Base-by-base conservation (phyloP, 2,888 invertebrate genomes). In the Dryococelus australis region DNA sequence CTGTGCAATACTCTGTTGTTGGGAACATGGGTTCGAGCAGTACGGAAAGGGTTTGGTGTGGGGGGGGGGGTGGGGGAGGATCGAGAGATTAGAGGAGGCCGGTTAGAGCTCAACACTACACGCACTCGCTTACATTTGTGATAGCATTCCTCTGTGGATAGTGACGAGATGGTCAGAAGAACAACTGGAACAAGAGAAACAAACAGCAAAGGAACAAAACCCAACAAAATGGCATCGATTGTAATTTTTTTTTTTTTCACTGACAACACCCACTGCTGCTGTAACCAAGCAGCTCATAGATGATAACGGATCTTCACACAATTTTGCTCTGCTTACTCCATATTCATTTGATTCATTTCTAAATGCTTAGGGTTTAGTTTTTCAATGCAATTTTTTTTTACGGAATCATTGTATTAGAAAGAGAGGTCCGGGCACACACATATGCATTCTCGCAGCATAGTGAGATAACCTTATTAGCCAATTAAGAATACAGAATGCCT, bases 111-210 rank as follows among this genome's bases (percentile, higher is more conserved):
- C 83, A 13, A 24, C 83, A 83, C 16, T 8, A 35, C 83, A 83
- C 35, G 43, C 83, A 83, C 43, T 83, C 83, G 83, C 83, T 83
- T 83, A 83, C 83, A 83, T 83, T 83, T 83, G 43, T 83, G 83
- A 43, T 83, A 88, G 88, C 89, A 89, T 87, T 89, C 89, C 85
- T 87, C 88, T 65, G 88, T 87, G 47, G 88, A 81, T 35, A 88
- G 87, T 26, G 87, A 86, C 85, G 88, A 84, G 81, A 86, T 88
- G 43, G 88, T 88, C 85, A 88, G 87, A 65, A 89, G 87, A 87
- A 89, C 85, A 80, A 89, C 89, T 89, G 89, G 47, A 88, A 89
- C 85, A 86, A 87, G 85, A 89, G 84, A 85, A 87, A 88, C 83
- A 89, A 65, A 65, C 65, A 65, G 84, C 83, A 65, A 85, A 83